Conservation (phyloP, 2,113 vertebrate species). For the Orientallactaga bullata region DNA sequence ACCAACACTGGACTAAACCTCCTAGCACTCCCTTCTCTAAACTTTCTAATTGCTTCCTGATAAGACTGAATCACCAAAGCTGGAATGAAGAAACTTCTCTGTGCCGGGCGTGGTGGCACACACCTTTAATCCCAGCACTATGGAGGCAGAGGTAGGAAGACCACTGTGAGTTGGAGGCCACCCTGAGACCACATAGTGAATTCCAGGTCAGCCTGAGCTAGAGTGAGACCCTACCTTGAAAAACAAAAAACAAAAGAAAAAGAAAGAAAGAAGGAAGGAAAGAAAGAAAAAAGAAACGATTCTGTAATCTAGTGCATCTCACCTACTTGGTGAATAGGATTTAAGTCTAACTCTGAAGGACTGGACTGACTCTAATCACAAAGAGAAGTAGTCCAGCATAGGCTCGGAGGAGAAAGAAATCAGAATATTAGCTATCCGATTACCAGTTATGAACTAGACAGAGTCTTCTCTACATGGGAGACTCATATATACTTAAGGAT, state of each 20-base stretch:
- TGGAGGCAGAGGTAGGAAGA: no score
- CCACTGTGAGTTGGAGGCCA: no score
- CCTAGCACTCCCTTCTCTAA: neutral
- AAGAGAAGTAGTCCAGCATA: neutral
- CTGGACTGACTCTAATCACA: neutral
- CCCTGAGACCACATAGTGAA: no score
- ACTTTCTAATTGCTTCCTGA: slow-evolving; percentile 2
- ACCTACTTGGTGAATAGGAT: neutral
- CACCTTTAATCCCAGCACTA: no score
- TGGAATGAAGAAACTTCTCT: neutral
- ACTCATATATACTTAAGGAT: neutral
- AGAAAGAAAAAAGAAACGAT: neutral
- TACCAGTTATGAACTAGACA: neutral
- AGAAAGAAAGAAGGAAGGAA: neutral
- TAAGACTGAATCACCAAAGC: neutral
- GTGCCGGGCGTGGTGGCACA: no score
- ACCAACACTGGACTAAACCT: neutral
- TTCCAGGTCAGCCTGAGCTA: no score
- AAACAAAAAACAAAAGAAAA: no score
- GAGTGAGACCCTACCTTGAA: no score
- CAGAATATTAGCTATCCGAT: neutral
- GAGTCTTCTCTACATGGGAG: neutral
- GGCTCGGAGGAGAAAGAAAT: neutral
- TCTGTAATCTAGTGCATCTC: neutral
- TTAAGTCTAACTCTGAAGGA: slow-evolving; percentile 7